A percentile compares a stretch with the other conserved stretches of the same genome.
Evolutionary conservation across 2,113 vertebrate species (phyloP).

Genomic region (Narcine bancroftii): DNA sequence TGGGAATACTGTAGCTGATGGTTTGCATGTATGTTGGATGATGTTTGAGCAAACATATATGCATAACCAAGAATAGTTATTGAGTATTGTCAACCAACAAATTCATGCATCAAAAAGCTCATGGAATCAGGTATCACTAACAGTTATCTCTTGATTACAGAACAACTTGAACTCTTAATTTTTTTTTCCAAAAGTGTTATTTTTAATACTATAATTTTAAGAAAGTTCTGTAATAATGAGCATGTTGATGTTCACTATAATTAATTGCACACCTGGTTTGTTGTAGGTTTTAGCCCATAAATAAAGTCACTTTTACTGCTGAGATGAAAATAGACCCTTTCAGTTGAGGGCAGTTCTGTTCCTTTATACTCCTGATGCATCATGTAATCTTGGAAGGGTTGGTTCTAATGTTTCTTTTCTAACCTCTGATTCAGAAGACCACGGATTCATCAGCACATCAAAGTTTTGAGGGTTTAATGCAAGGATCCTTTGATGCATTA

Average conservation of each 20-base stretch:
- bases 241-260: slow-evolving; percentile 12
- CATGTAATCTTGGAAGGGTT: background rate
- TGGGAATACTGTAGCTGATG: background rate
- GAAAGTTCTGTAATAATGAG: background rate
- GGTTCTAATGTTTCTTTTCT: background rate
- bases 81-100: background rate
- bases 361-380: background rate
- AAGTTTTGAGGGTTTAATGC: background rate
- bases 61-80: slow-evolving; percentile 8
- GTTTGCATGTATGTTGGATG: slow-evolving; percentile 15
- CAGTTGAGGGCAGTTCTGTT: background rate
- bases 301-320: background rate
- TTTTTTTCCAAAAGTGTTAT: background rate
- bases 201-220: slow-evolving; percentile 16
- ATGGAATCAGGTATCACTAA: background rate
- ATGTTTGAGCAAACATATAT: background rate
- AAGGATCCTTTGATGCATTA: background rate
- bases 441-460: background rate
- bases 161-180: background rate
- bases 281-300: background rate
- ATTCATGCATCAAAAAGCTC: background rate
- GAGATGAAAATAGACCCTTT: background rate
- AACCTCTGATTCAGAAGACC: background rate
- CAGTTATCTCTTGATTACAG: background rate
- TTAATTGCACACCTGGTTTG: slow-evolving; percentile 23